Evolutionary conservation across 2,888 invertebrate species (phyloP).

Genomic region (Adineta ricciae): DNA sequence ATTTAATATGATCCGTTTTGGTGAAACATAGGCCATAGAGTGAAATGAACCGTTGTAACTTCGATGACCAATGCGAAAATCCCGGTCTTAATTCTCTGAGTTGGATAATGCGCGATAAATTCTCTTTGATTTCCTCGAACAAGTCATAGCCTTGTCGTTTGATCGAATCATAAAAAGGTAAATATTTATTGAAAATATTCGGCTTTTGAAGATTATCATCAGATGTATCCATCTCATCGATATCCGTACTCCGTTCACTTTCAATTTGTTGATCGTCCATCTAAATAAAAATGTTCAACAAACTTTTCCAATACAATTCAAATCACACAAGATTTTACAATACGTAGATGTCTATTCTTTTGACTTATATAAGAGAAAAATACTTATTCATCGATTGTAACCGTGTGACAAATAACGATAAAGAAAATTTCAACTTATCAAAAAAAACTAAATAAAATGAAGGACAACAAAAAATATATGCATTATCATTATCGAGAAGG

Average conservation of each 20-base stretch:
- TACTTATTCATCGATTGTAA: background rate
- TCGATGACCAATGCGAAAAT: constrained; percentile 33
- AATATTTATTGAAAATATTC: constrained; percentile 20
- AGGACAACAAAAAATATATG: background rate
- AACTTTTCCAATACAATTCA: background rate
- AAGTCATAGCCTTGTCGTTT: background rate
- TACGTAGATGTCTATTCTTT: background rate
- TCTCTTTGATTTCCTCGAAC: background rate
- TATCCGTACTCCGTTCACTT: background rate
- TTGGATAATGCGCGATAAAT: background rate
- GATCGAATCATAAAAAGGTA: background rate
- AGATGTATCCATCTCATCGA: background rate
- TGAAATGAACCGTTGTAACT: constrained; percentile 4
- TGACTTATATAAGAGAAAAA: background rate
- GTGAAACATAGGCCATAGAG: constrained; percentile 25
- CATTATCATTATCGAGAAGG: background rate
- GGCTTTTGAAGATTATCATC: constrained; percentile 2
- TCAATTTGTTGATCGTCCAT: constrained; percentile 3
- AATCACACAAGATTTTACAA: background rate
- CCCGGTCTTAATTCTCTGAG: constrained; percentile 30
- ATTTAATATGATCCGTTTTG: constrained; percentile 28
- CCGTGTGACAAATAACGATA: background rate
- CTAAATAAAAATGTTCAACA: background rate
- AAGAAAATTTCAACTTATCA: background rate
- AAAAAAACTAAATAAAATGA: background rate